A percentile compares a stretch with the other conserved stretches of the same genome.
Conservation (phyloP, 1,140 invertebrate genomes). For the Zaprionus tsacasi region DNA sequence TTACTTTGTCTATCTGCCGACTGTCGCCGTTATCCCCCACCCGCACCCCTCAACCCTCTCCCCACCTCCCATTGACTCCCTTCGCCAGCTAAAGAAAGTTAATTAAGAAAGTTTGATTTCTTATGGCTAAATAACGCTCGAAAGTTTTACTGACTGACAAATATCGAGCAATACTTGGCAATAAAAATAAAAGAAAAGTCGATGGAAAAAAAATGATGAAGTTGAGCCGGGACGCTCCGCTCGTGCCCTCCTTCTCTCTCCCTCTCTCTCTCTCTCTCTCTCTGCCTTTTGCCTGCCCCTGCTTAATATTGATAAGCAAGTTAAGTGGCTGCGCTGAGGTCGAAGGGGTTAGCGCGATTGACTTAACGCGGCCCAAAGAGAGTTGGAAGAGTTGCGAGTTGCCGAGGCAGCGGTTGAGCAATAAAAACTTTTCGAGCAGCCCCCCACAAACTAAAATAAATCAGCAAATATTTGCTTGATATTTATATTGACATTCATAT, state of each 20-base stretch:
- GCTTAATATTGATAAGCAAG: slow-evolving; percentile 61
- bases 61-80: not conserved
- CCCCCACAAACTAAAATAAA: slow-evolving; percentile 59
- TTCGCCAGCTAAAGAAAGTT: slow-evolving; percentile 65
- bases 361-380: slow-evolving; percentile 10
- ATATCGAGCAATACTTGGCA: slow-evolving; percentile 50
- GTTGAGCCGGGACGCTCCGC: slow-evolving; percentile 22
- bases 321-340: slow-evolving; percentile 29
- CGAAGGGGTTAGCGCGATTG: slow-evolving; percentile 34
- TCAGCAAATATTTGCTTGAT: slow-evolving; percentile 69
- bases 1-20: slow-evolving; percentile 46
- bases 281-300: not conserved
- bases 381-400: not conserved
- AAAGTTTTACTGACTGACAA: slow-evolving; percentile 71
- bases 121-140: slow-evolving; percentile 80
- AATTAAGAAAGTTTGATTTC: slow-evolving; percentile 82
- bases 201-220: slow-evolving; percentile 40
- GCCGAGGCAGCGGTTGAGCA: slow-evolving; percentile 37
- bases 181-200: slow-evolving; percentile 44
- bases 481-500: slow-evolving; percentile 21
- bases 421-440: slow-evolving; percentile 65
- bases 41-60: not conserved
- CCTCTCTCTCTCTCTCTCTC: not conserved
- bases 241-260: not conserved
- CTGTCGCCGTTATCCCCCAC: not conserved